A percentile compares a stretch with the other conserved stretches of the same genome.
phyloP scores from a whole-genome alignment of 2,888 invertebrate species.

The Polydrusus tereticollis region DNA sequence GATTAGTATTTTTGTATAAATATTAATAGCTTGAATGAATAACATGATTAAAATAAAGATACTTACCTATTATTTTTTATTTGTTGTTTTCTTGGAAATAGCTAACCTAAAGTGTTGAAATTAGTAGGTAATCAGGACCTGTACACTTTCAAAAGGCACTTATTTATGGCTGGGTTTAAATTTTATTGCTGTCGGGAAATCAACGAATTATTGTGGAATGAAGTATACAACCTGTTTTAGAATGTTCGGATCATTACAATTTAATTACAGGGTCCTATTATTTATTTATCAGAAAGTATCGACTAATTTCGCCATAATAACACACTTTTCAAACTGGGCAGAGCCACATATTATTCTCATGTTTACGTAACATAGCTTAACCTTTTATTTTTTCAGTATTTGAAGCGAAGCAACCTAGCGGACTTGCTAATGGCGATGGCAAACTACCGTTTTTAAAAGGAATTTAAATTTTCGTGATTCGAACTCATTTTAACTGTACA shows the following conservation, averaged over 20 bases:
- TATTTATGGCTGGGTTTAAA: no score
- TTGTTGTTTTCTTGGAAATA: no score
- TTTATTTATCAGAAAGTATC: constrained; percentile 1
- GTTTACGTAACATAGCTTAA: not conserved
- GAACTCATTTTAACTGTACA: not conserved
- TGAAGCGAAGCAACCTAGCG: not conserved
- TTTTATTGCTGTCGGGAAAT: no score
- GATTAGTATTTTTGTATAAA: no score
- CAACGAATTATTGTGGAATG: no score
- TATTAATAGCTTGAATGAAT: no score
- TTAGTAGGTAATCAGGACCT: no score
- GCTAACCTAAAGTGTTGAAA: no score
- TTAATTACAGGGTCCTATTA: not conserved
- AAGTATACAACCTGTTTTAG: constrained; percentile 6
- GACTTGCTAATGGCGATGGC: not conserved
- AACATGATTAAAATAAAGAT: no score
- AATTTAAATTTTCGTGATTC: not conserved
- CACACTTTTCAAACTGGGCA: not conserved
- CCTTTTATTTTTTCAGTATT: not conserved
- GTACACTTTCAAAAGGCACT: no score
- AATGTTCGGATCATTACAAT: not conserved
- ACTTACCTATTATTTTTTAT: no score
- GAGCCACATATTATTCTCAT: not conserved
- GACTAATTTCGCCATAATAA: not conserved
- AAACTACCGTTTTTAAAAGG: not conserved